phyloP scores from a whole-genome alignment of 2,113 vertebrate species.

The Percopsis transmontana region DNA sequence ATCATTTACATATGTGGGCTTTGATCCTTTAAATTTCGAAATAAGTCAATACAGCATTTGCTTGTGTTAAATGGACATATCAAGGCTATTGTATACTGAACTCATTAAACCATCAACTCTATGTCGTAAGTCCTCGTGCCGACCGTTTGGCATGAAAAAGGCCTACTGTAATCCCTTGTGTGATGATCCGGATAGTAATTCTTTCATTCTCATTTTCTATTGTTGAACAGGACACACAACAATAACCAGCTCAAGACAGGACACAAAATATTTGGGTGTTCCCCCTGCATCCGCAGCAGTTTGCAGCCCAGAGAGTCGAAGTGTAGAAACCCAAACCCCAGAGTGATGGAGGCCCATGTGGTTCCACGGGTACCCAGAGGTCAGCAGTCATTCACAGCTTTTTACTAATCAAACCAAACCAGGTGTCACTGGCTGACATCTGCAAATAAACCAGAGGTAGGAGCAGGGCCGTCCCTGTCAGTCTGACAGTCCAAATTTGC shows the following conservation, averaged over 20 bases:
- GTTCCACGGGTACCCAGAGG: conserved; percentile 37
- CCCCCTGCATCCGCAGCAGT: conserved; percentile 7
- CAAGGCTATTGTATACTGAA: no score
- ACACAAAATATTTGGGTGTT: not conserved
- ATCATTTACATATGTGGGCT: not conserved
- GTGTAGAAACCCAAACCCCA: conserved; percentile 38
- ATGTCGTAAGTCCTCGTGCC: no score
- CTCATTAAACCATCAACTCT: no score
- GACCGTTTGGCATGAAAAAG: no score
- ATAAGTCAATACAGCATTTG: no score
- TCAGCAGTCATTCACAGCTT: conserved; percentile 54
- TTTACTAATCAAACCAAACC: conserved; percentile 64
- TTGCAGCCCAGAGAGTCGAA: conserved; percentile 7
- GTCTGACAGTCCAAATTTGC: conserved; percentile 25
- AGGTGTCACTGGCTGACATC: conserved; percentile 56
- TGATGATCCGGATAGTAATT: no score
- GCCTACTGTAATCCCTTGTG: no score
- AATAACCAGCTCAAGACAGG: no score
- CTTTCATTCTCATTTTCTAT: no score
- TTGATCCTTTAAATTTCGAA: no score
- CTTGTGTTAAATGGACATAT: no score
- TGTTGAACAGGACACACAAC: no score
- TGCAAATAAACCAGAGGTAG: conserved; percentile 61
- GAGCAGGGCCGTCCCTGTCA: not conserved
- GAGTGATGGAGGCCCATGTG: conserved; percentile 9